Base-by-base conservation (phyloP, 2,888 invertebrate genomes). In the Idaea dimidiata region DNA sequence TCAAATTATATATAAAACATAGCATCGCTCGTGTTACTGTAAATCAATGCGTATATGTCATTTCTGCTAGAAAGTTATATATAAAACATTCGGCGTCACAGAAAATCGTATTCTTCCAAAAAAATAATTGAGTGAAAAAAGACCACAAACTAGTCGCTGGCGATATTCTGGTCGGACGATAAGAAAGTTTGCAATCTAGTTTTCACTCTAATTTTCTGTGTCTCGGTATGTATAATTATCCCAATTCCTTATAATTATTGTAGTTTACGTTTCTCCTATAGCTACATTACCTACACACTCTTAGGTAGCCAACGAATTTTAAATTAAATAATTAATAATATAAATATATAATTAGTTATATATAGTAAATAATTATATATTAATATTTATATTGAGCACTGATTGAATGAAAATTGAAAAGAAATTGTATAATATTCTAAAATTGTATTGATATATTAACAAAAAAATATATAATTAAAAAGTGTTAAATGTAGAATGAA, bases 221-320 rank as follows among this genome's bases (percentile, higher is more conserved):
- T 71, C 79, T 73, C 68, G 71, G 62, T 69, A 65, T 78, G 80
- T 82, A 79, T 70, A 73, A 66, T 84, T 89, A 89, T 87, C 88
- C 85, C 82, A 74, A 79, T 72, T 86, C 82, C 88, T 83, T 88
- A 24, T 24, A 24, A 24, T 24, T 24, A 79, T 73, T 59, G 84
- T 89, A 91, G 88, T 75, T 71, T 81, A 79, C 80, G 81, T 86
- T 72, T 82, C 76, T 82, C 87, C 81, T 85, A 80, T 75, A 43
- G 43, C 43, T 43, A 43, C 32, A 32, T 7, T 87, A 87, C 83
- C 78, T 83, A 79, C 76, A 82, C 87, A 87, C 85, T 81, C 83
- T 82, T 91, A 92, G 91, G 85, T 92, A 91, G 91, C 86, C 87
- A 92, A 91, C 91, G 89, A 91, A 92, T 91, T 91, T 86, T 90